Evolutionary conservation across 2,113 vertebrate species (phyloP).

Genomic region (Burhinus oedicnemus): DNA sequence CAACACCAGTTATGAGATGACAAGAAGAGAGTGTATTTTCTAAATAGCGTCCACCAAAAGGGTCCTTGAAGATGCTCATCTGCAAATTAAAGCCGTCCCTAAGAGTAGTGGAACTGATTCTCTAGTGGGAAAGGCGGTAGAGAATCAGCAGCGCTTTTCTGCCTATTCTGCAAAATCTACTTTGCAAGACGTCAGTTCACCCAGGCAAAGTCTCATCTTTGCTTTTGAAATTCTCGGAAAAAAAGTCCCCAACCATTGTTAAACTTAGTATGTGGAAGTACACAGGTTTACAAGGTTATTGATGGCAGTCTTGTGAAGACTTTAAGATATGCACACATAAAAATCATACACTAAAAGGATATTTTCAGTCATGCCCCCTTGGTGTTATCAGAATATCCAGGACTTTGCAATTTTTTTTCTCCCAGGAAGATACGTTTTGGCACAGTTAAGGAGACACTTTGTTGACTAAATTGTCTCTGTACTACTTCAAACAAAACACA

Average conservation of each 20-base stretch:
- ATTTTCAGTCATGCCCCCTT: background rate
- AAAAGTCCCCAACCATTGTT: background rate
- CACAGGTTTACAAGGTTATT: background rate
- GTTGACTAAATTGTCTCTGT: slow-evolving; percentile 10
- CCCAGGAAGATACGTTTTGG: background rate
- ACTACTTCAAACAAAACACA: slow-evolving; percentile 43
- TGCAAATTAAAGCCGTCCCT: background rate
- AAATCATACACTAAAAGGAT: background rate
- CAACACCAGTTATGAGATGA: background rate
- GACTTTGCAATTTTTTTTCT: background rate
- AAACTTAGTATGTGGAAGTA: background rate
- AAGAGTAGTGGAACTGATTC: background rate
- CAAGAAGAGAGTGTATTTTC: background rate
- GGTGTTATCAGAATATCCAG: background rate
- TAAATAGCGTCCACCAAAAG: background rate
- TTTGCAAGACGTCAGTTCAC: background rate
- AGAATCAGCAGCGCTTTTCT: background rate
- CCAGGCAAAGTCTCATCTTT: background rate
- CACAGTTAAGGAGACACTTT: background rate
- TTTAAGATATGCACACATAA: background rate
- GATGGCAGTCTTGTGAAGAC: background rate
- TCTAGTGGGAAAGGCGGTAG: background rate
- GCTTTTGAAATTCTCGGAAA: background rate
- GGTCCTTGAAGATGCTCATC: background rate
- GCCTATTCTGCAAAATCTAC: background rate